A percentile compares a stretch with the other conserved stretches of the same genome.
phyloP scores from a whole-genome alignment of 2,113 vertebrate species.

The Amphiprion percula region DNA sequence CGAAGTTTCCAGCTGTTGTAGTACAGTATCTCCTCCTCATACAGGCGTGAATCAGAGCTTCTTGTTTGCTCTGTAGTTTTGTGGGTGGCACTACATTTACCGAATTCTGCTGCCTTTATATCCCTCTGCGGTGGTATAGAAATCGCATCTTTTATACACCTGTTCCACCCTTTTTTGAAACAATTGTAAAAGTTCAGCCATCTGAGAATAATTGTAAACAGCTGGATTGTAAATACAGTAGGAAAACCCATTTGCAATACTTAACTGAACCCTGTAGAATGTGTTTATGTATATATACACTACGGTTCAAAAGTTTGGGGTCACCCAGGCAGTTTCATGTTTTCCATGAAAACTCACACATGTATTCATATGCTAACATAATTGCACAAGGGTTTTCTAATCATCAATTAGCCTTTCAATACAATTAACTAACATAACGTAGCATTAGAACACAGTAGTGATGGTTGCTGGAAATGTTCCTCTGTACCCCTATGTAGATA shows the following conservation, averaged over 20 bases:
- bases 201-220: conserved; percentile 76
- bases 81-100: conserved; percentile 25
- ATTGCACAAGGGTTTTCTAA: no score
- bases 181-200: conserved; percentile 59
- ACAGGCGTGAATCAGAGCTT: conserved; percentile 52
- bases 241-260: conserved; percentile 52
- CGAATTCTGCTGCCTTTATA: conserved; percentile 33
- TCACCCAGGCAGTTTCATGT: no score
- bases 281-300: conserved; percentile 20
- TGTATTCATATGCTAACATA: no score
- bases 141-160: conserved; percentile 43
- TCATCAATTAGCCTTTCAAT: no score
- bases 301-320: no score
- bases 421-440: no score
- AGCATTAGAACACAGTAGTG: no score
- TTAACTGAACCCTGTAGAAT: conserved; percentile 61
- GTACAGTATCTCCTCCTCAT: conserved; percentile 6
- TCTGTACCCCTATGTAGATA: no score
- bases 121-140: conserved; percentile 28
- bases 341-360: no score
- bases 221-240: conserved; percentile 69
- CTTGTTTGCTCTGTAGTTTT: conserved; percentile 29
- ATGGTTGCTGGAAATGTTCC: no score
- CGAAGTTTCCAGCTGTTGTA: conserved; percentile 26
- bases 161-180: conserved; percentile 57